Base-by-base conservation (phyloP, 2,797 vertebrate species). In the Otolemur crassicaudatus region DNA sequence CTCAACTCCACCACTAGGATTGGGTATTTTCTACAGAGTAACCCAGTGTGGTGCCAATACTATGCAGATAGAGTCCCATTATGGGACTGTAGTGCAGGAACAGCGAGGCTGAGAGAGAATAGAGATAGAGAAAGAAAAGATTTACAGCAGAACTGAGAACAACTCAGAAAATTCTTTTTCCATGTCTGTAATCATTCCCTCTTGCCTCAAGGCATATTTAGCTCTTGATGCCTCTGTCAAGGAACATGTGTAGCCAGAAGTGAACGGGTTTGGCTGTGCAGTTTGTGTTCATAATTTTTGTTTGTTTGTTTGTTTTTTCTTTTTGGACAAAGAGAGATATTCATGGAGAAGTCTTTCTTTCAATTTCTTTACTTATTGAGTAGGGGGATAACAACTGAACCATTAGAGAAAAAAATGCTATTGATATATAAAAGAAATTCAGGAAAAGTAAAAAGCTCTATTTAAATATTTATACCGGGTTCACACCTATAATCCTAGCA, bases 271-370 rank as follows among this genome's bases (percentile, higher is more conserved):
- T 19, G 56, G 6, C 76, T 72, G 37, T 84, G 65, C 58, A 56
- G 2, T 84, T 23, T 94, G 85, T n/a, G 34, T 43, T 61, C 2
- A 12, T 31, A n/a, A 25, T 79, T 87, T 56, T 63, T 81, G 27
- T 85, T 92, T 49, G 27, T 85, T 92, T 49, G 40, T 31, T 72
- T 93, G 13, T 77, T 93, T 80, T 7, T 67, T 83, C 17, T 90
- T 87, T 49, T 23, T 73, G 1, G 49, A 77, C 40, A 67, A 86
- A 49, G 27, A 49, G 27, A 34, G 49, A 49, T 49, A 49, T 49
- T 49, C 49, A 49, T 49, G 49, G 49, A 19, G 16, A 63, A 84
- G 43, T 6, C 20, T 94, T 73, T 40, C 80, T 79, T 86, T 91
- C 49, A 5, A 2, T 85, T 79, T 92, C n/a, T 7, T 95, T 65